Base-by-base conservation (phyloP, 2,113 vertebrate species). In the Vombatus ursinus region DNA sequence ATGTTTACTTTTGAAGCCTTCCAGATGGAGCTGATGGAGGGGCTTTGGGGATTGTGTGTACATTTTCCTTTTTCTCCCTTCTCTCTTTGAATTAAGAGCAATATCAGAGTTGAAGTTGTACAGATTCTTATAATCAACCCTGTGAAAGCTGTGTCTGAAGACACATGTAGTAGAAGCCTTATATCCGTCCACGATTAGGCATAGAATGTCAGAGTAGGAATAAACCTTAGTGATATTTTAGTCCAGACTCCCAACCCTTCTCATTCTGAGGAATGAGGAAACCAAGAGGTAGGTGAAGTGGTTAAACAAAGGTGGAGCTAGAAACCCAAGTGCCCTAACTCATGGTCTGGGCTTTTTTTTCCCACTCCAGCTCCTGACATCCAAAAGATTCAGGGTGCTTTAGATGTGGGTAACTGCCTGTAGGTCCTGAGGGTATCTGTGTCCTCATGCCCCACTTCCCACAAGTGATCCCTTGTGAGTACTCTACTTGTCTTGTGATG, bases 191-290 rank as follows among this genome's bases (percentile, higher is more conserved):
- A 22, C 44, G 68, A 84, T 84, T 84, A 84, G 68, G n/a, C n/a
- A 84, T 23, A 84, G n/a, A 84, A 84, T 84, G 68, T 44, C n/a
- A 44, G 37, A 44, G 68, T 19, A 19, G 37, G 37, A 44, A 84
- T 44, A 84, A 44, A 84, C 6, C n/a, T 84, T 84, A 84, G 37
- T 16, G 23, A 44, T 84, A 84, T 44, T 23, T 44, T 44, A 44
- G n/a, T 44, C 19, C 68, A 44, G 37, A 47, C 4, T 10, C 37
- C 3, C 31, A 50, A 5, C 37, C 44, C 8, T 8, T 28, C 23
- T 84, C 54, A 50, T 47, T 95, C 84, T 92, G 68, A 90, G 50
- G 50, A 25, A 10, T 8, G 94, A 95, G 90, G 50, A 93, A 94
- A 68, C 25, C 6, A 89, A 90, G 52, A 37, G 14, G n/a, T 84